Evolutionary conservation across 2,888 invertebrate genomes (phyloP), one percentile per base, ranked within the genome.

Genomic region (Trissolcus brochymenae): DNA sequence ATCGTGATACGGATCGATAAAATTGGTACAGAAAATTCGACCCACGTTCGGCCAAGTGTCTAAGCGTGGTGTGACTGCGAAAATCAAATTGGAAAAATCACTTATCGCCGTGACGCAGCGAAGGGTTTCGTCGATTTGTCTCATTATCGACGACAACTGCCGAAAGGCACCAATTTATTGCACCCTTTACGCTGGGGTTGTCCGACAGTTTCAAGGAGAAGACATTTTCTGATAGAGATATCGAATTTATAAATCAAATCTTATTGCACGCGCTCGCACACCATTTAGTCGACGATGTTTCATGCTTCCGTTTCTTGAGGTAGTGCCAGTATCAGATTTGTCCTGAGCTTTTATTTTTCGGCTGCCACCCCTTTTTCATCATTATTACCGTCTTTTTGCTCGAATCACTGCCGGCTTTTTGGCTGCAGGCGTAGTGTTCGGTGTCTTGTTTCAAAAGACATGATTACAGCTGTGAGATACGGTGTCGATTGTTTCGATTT

Each of bases 21-120:
- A 72, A 76, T 56, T 70, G 53, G 59, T 62, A 19, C 49, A 51
- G 55, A 83, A 82, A 81, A 86, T 86, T 85, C 81, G 66, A 57
- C 60, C 82, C 46, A 84, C 83, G 62, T 85, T 82, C 80, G 83
- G 82, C 80, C 83, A 87, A 81, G 84, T 84, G 81, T 83, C 81
- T 74, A 82, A 80, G 71, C 60, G 80, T 73, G 64, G 56, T 59
- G 55, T 62, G 46, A 56, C 72, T 62, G 66, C 67, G 66, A 74
- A 70, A 76, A 56, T 62, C 65, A 65, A 74, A 71, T 71, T 62
- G 75, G 57, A 76, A 71, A 79, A 79, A 76, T 74, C 73, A 76
- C 73, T 76, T 62, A 73, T 61, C 70, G 57, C 53, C 62, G 66
- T 70, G 79, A 72, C 73, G 67, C 25, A 73, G 74, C 68, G 75